phyloP scores from a whole-genome alignment of 2,888 invertebrate species.

The Mesorhabditis belari region DNA sequence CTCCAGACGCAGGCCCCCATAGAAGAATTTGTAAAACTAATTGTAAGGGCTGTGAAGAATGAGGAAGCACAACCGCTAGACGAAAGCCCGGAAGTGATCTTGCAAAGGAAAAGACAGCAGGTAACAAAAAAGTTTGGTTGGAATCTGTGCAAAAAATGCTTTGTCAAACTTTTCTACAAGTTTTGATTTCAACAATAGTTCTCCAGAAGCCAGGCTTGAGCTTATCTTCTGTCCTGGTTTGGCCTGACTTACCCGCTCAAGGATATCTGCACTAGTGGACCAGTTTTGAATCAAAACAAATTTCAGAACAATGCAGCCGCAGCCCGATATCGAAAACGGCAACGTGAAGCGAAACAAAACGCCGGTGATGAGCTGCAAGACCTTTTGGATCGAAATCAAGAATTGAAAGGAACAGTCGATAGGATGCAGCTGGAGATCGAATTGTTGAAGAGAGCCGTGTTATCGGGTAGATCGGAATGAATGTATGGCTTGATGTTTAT shows the following conservation, averaged over 20 bases:
- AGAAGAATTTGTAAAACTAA: constrained; percentile 44
- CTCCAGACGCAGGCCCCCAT: constrained; percentile 11
- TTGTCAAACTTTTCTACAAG: no score
- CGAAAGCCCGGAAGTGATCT: constrained; percentile 41
- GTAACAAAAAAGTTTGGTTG: constrained; percentile 6
- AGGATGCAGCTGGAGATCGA: constrained; percentile 21
- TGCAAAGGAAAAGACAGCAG: constrained; percentile 39
- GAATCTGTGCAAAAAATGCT: no score
- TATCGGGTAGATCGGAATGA: no score
- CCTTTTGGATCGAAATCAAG: constrained; percentile 27
- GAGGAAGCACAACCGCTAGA: constrained; percentile 14
- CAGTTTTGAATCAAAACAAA: not conserved
- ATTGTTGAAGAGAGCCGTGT: constrained; percentile 16
- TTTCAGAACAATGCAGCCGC: constrained; percentile 47
- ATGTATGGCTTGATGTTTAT: no score
- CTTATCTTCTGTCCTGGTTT: no score
- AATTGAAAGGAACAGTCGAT: constrained; percentile 17
- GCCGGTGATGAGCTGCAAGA: constrained; percentile 28
- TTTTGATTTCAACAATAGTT: no score
- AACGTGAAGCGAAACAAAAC: constrained; percentile 30
- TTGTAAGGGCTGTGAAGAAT: constrained; percentile 35
- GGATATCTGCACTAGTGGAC: no score
- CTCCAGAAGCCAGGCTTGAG: no score
- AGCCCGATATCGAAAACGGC: constrained; percentile 42
- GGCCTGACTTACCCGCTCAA: no score